A percentile compares a stretch with the other conserved stretches of the same genome.
phyloP scores from a whole-genome alignment of 2,888 invertebrate species.

The Itoplectis maculator region DNA sequence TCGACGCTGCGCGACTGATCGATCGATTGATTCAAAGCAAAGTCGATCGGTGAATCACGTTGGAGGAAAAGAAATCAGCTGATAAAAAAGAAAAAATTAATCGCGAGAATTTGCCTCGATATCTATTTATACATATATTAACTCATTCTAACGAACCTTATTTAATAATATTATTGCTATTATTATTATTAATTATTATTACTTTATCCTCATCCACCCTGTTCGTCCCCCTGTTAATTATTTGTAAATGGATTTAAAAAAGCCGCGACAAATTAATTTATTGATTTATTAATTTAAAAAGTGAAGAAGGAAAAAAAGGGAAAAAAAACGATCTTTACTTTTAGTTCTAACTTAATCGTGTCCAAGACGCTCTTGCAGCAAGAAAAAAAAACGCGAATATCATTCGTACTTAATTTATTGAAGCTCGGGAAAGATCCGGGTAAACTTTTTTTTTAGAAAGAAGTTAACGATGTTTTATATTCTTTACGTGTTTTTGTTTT shows the following conservation, averaged over 20 bases:
- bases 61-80: conserved; percentile 38
- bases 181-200: conserved; percentile 42
- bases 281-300: conserved; percentile 66
- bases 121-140: conserved; percentile 67
- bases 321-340: conserved; percentile 50
- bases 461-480: conserved; percentile 71
- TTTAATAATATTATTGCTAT: conserved; percentile 57
- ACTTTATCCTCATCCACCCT: conserved; percentile 60
- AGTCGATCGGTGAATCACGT: background rate
- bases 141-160: conserved; percentile 67
- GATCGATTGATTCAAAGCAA: conserved; percentile 38
- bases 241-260: conserved; percentile 66
- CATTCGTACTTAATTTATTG: conserved; percentile 56
- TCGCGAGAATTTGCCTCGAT: conserved; percentile 41
- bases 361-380: conserved; percentile 62
- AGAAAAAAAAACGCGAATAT: conserved; percentile 18
- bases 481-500: conserved; percentile 77
- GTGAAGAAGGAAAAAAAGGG: background rate
- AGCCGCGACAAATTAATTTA: conserved; percentile 69
- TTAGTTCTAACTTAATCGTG: conserved; percentile 49
- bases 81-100: conserved; percentile 42
- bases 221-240: conserved; percentile 70
- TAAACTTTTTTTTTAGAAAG: conserved; percentile 42
- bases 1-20: conserved; percentile 24
- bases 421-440: conserved; percentile 43